These are phyloP conservation scores for Laticauda colubrina DNA, from an alignment of 2,113 vertebrate species.

Conservation along the genomic window DNA sequence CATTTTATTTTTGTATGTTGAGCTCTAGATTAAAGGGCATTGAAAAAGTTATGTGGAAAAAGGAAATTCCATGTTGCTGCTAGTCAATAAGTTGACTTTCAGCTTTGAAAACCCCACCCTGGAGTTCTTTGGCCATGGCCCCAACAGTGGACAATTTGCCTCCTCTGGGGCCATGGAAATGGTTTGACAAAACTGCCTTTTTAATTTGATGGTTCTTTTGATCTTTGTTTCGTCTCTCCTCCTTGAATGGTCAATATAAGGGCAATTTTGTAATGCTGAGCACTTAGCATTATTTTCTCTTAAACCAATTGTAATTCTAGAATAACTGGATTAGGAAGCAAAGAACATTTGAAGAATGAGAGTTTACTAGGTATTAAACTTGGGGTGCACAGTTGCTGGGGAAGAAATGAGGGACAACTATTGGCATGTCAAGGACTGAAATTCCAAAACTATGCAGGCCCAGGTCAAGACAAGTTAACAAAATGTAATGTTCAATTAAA, in stretches of 20 bases:
- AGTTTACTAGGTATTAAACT: not conserved
- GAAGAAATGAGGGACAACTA: not conserved
- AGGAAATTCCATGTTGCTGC: not conserved
- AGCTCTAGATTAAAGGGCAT: not conserved
- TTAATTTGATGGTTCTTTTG: not conserved
- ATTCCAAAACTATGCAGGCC: not conserved
- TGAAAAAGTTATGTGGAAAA: not conserved
- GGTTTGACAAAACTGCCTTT: not conserved
- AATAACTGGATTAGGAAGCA: not conserved
- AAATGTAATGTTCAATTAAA: not conserved
- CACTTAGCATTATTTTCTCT: not conserved
- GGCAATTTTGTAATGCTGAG: not conserved
- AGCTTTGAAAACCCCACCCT: not conserved
- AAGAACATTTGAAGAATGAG: not conserved
- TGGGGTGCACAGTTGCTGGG: not conserved
- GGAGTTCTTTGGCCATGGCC: not conserved
- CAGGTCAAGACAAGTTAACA: not conserved
- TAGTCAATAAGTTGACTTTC: not conserved
- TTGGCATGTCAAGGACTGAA: not conserved
- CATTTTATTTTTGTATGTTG: not conserved
- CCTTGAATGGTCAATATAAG: not conserved
- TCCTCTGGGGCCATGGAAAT: not conserved
- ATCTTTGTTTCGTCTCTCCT: not conserved
- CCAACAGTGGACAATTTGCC: not conserved
- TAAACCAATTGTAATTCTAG: not conserved